Conservation (phyloP, 30 jellyfish, hydroid and myxozoan species). For the Aurelia coerulea region DNA sequence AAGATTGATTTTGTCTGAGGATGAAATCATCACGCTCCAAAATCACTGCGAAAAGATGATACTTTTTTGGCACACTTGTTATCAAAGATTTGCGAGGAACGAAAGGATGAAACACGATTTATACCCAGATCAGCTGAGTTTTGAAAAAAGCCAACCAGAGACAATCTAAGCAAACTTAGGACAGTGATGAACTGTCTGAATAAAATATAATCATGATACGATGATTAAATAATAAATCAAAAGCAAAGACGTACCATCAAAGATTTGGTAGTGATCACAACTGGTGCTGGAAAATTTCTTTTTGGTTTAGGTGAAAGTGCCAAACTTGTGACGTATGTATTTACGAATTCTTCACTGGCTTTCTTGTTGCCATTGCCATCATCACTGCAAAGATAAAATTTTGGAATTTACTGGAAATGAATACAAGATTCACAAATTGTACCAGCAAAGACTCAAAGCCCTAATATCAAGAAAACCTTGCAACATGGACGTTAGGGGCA, state of each 20-base stretch:
- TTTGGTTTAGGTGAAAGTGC: slow-evolving; percentile 71
- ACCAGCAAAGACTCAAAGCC: too few relatives aligned
- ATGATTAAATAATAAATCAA: too few relatives aligned
- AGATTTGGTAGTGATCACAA: slow-evolving; percentile 34
- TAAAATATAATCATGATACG: too few relatives aligned
- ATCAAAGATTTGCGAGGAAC: background rate
- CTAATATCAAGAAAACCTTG: too few relatives aligned
- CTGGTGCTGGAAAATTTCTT: slow-evolving; percentile 65
- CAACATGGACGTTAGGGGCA: too few relatives aligned
- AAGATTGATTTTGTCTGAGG: too few relatives aligned
- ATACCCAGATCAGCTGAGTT: background rate
- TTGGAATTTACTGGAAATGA: background rate
- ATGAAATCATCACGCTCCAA: too few relatives aligned
- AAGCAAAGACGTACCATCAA: slow-evolving; percentile 23
- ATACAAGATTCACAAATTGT: too few relatives aligned
- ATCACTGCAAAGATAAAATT: background rate
- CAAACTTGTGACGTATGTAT: slow-evolving; percentile 51
- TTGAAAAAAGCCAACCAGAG: too few relatives aligned
- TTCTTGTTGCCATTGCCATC: background rate
- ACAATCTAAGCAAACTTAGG: too few relatives aligned
- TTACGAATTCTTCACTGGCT: slow-evolving; percentile 28
- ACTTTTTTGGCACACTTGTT: background rate
- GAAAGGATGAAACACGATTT: background rate
- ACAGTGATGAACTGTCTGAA: too few relatives aligned
- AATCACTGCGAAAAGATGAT: too few relatives aligned